Conservation (phyloP, 2,113 vertebrate species). For the Pedetes capensis region DNA sequence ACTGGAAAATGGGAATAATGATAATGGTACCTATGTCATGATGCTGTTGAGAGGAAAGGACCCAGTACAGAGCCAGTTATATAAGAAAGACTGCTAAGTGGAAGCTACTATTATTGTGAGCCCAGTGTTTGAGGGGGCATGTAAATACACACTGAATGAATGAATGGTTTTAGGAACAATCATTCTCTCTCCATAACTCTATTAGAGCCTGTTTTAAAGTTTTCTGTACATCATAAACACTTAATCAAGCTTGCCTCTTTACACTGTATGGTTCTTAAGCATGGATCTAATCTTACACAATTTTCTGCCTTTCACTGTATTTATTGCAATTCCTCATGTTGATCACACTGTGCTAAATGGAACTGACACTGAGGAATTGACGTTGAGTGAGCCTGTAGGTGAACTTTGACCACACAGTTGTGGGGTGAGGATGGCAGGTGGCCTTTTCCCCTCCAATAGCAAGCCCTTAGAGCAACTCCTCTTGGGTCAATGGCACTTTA, state of each 20-base stretch:
- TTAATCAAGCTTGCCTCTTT: neutral
- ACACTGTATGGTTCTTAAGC: neutral
- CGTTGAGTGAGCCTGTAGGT: neutral
- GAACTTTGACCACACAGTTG: neutral
- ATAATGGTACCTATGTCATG: neutral
- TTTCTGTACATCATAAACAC: neutral
- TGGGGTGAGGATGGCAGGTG: neutral
- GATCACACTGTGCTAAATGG: neutral
- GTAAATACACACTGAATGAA: neutral
- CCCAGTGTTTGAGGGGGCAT: neutral
- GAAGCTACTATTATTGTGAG: neutral
- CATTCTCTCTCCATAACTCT: neutral
- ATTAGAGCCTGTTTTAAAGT: neutral
- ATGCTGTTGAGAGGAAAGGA: neutral
- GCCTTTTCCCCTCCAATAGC: neutral
- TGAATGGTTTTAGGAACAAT: neutral
- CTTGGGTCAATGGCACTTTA: neutral
- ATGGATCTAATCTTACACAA: neutral
- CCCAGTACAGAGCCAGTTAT: neutral
- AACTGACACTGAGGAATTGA: neutral
- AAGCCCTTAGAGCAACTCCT: neutral
- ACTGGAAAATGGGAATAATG: neutral
- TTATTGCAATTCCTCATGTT: neutral
- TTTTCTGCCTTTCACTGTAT: neutral
- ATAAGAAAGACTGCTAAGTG: neutral